Base-by-base conservation (phyloP, 2,888 invertebrate species). In the Odontocolon sp. region DNA sequence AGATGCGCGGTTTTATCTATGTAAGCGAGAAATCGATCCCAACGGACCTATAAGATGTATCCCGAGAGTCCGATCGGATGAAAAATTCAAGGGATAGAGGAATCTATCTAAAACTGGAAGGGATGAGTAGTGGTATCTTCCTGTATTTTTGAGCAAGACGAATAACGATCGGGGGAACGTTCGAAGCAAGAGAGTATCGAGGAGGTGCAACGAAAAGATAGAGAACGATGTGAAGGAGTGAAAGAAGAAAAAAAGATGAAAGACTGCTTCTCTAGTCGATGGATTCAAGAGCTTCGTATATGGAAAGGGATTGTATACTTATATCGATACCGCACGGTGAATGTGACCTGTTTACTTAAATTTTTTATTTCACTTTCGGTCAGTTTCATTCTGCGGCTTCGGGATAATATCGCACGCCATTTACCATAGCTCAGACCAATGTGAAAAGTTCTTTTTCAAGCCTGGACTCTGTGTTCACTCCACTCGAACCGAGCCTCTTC, bases 81-180 rank as follows among this genome's bases (percentile, higher is more conserved):
- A 80, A 80, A 80, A 74, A 80, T 80, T 78, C 78, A 77, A 45
- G 68, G 57, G 50, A 50, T 47, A 26, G 42, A 66, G 64, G 56
- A 71, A 67, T 77, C 63, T 57, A 69, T 67, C 50, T 57, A 50
- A 23, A 38, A 23, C 26, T 67, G 36, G 52, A 36, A 66, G 54
- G 59, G 64, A 71, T 21, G 69, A 61, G 54, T 26, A 52, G 63
- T 40, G 8, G 50, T 50, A 68, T 50, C 47, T 31, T 9, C 38
- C 21, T 40, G 5, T 14, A 33, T 23, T 47, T 36, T 45, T 14
- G 63, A 63, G 33, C 45, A 21, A 47, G 63, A 63, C 63, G 63
- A 63, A 63, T 64, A 71, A 56, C 42, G 71, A 71, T 71, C 64
- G 64, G 9, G 31, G 6, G 33, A 31, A 18, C 5, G 11, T 28